A percentile compares a stretch with the other conserved stretches of the same genome.
These are phyloP conservation scores for Sisor rabdophorus DNA, from an alignment of 2,113 vertebrate genomes.

Conservation along the genomic window DNA sequence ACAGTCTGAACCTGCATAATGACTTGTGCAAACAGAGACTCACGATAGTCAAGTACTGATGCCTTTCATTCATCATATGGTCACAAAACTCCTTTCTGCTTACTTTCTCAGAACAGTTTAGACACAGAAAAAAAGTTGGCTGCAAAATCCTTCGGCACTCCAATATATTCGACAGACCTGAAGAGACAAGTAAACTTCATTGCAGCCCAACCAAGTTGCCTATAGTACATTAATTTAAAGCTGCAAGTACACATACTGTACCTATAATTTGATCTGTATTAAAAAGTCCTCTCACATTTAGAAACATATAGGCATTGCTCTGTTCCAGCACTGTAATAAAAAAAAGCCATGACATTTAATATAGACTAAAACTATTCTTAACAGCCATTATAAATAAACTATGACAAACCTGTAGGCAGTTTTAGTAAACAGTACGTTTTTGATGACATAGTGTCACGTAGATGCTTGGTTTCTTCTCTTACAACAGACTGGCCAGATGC, in stretches of 20 bases:
- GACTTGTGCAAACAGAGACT: neutral
- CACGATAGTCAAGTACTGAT: conserved; percentile 12
- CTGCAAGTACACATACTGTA: neutral
- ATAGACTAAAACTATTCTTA: neutral
- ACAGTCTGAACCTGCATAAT: neutral
- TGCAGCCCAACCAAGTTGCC: neutral
- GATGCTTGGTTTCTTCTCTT: neutral
- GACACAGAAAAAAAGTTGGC: conserved; percentile 35
- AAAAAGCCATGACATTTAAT: neutral
- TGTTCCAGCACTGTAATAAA: conserved; percentile 15
- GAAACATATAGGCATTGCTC: conserved; percentile 28
- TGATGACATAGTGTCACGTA: neutral
- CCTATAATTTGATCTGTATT: conserved; percentile 19
- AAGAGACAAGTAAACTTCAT: neutral
- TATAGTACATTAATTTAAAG: neutral
- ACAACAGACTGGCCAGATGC: neutral
- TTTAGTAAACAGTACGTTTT: conserved; percentile 7
- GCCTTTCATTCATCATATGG: conserved; percentile 32
- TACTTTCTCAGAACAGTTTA: conserved; percentile 31
- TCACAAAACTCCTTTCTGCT: conserved; percentile 16
- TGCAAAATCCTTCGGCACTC: conserved; percentile 26
- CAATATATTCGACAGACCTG: conserved; percentile 28
- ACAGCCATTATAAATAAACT: neutral
- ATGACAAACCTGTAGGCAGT: conserved; percentile 20
- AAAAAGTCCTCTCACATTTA: neutral